These are phyloP conservation scores for Serrognathus titanus DNA, from an alignment of 2,888 invertebrate species.

Conservation along the genomic window DNA sequence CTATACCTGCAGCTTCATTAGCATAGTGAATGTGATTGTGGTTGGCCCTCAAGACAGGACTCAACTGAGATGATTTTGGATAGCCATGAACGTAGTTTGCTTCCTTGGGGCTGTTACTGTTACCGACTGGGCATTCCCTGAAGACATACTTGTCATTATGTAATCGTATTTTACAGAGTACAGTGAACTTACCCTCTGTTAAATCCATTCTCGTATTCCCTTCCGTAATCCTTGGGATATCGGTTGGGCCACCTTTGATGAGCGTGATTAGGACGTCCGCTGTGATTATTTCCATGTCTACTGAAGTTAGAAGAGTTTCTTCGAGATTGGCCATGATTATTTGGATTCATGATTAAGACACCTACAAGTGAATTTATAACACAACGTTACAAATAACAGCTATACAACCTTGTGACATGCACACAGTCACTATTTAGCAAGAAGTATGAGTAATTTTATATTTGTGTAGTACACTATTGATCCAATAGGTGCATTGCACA, in stretches of 20 bases:
- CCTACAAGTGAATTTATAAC: slow-evolving; percentile 7
- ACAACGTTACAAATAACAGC: slow-evolving; percentile 3
- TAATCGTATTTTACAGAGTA: slow-evolving; percentile 5
- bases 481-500: slow-evolving; percentile 40
- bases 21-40: slow-evolving; percentile 42
- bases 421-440: slow-evolving; percentile 40
- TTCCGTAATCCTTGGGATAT: slow-evolving; percentile 46
- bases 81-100: slow-evolving; percentile 44
- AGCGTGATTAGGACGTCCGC: slow-evolving; percentile 43
- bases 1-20: slow-evolving; percentile 42
- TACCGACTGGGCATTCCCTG: slow-evolving; percentile 45
- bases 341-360: slow-evolving; percentile 29
- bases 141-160: slow-evolving; percentile 7
- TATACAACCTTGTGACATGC: slow-evolving; percentile 25
- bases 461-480: slow-evolving; percentile 45
- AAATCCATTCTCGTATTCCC: slow-evolving; percentile 47
- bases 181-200: slow-evolving; percentile 42
- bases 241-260: slow-evolving; percentile 48
- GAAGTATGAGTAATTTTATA: slow-evolving; percentile 41
- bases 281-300: slow-evolving; percentile 44
- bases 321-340: slow-evolving; percentile 46
- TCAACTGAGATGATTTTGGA: slow-evolving; percentile 47
- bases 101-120: slow-evolving; percentile 46
- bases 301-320: slow-evolving; percentile 46
- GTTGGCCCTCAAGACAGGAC: slow-evolving; percentile 43